phyloP scores from a whole-genome alignment of 2,797 vertebrate genomes.

The Phalanger gymnotis region DNA sequence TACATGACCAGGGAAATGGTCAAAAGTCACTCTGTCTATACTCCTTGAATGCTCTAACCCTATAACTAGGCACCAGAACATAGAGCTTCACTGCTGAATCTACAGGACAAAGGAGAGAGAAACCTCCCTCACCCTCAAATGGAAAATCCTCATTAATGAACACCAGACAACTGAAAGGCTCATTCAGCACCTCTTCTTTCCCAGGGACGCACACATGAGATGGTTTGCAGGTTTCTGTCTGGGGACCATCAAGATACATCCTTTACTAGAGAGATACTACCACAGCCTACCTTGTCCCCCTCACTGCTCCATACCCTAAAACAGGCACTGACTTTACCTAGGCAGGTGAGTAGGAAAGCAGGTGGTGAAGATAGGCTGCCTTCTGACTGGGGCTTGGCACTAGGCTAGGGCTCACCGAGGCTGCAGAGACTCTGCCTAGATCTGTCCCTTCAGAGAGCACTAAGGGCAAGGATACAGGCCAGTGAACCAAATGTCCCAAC shows the following conservation, averaged over 20 bases:
- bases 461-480: neutral
- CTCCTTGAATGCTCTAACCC: neutral
- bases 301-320: neutral
- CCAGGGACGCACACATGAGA: neutral
- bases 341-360: neutral
- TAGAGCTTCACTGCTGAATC: neutral
- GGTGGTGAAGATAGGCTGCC: neutral
- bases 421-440: neutral
- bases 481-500: neutral
- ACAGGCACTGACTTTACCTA: neutral
- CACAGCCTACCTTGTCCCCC: neutral
- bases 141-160: neutral
- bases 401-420: neutral
- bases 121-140: neutral
- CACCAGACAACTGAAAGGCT: neutral
- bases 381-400: neutral
- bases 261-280: neutral
- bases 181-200: neutral
- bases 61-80: neutral
- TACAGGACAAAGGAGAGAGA: neutral
- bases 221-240: neutral
- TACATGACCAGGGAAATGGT: neutral
- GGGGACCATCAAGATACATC: neutral
- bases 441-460: neutral
- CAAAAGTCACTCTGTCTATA: neutral